Conservation (phyloP, 2,113 vertebrate genomes). For the Copsychus sechellarum region DNA sequence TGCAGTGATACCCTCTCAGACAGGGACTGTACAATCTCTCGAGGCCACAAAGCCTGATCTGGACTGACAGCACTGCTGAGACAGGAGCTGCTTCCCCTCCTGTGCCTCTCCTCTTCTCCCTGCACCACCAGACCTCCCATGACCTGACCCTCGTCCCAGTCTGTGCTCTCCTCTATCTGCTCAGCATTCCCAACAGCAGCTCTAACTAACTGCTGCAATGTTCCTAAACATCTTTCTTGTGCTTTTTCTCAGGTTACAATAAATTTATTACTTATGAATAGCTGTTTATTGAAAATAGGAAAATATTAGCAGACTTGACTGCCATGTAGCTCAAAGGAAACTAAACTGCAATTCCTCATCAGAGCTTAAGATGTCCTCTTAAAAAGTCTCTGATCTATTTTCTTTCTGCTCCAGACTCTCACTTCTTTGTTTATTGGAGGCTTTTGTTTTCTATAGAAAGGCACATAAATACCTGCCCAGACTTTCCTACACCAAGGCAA, state of each 20-base stretch:
- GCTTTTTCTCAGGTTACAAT: not conserved
- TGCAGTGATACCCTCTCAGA: not conserved
- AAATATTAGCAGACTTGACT: not conserved
- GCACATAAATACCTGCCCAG: not conserved
- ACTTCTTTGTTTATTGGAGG: not conserved
- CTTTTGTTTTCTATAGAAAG: not conserved
- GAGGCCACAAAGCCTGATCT: not conserved
- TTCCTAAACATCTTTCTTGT: not conserved
- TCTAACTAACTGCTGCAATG: not conserved
- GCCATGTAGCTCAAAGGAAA: not conserved
- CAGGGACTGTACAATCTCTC: not conserved
- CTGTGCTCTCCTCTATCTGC: rapidly evolving
- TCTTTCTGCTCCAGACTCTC: not conserved
- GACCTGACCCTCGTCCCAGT: rapidly evolving
- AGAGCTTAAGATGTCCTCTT: not conserved
- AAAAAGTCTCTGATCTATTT: not conserved
- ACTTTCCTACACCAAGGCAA: not conserved
- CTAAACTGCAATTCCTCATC: not conserved
- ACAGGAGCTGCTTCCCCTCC: not conserved
- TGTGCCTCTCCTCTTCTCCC: not conserved
- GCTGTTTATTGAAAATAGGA: not conserved
- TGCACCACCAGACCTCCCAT: not conserved
- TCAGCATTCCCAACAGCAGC: not conserved
- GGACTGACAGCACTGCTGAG: not conserved
- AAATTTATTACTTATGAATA: not conserved